Percentiles rank a stretch among this genome's conserved stretches.
phyloP scores from a whole-genome alignment of 2,888 invertebrate species.

The Thymelicus sylvestris region DNA sequence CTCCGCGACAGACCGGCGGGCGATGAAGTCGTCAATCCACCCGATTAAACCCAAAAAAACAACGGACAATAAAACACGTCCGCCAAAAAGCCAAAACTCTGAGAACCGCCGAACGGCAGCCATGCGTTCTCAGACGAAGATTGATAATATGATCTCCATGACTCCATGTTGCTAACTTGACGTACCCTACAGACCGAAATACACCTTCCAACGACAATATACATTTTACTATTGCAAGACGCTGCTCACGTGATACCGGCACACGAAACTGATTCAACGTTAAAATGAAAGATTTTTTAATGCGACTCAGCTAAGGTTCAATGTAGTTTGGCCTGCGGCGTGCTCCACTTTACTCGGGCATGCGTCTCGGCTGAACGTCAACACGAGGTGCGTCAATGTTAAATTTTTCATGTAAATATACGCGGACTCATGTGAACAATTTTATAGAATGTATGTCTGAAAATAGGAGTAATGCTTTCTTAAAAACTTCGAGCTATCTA shows the following conservation, averaged over 20 bases:
- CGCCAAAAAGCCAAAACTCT: conserved; percentile 53
- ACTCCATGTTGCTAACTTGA: conserved; percentile 40
- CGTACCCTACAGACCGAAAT: conserved; percentile 26
- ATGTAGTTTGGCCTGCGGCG: conserved; percentile 38
- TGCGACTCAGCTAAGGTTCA: conserved; percentile 41
- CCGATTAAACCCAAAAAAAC: conserved; percentile 50
- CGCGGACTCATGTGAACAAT: conserved; percentile 34
- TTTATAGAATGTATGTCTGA: conserved; percentile 20
- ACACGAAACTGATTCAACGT: conserved; percentile 32
- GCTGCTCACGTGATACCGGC: conserved; percentile 18
- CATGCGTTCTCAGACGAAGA: conserved; percentile 46
- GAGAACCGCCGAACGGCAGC: conserved; percentile 56
- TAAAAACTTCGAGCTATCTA: neutral
- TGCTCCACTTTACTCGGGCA: conserved; percentile 51
- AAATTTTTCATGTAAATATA: conserved; percentile 55
- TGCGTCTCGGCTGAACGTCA: conserved; percentile 51
- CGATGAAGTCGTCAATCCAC: conserved; percentile 47
- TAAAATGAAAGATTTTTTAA: conserved; percentile 49
- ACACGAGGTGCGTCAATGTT: conserved; percentile 50
- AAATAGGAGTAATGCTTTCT: conserved; percentile 12
- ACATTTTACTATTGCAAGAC: conserved; percentile 32
- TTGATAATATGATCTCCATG: conserved; percentile 41
- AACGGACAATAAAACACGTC: conserved; percentile 43
- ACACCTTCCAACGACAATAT: conserved; percentile 36
- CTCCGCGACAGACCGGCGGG: conserved; percentile 43